Conservation (phyloP, 2,888 invertebrate genomes). For the Rhingia campestris region DNA sequence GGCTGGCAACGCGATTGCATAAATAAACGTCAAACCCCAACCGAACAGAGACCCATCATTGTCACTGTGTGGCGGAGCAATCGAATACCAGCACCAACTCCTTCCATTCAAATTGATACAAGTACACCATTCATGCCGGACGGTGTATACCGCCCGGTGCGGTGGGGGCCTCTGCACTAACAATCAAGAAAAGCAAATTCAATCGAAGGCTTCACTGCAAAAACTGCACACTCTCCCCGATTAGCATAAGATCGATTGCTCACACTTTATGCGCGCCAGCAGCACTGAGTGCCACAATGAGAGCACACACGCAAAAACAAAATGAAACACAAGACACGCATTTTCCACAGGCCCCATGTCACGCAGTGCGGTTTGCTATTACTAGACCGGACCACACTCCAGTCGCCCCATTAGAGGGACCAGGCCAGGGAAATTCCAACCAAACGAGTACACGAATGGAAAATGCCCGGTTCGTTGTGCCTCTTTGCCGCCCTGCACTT, state of each 20-base stretch:
- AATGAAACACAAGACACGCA: slow-evolving; percentile 55
- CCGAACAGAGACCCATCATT: slow-evolving; percentile 62
- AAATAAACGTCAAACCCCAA: slow-evolving; percentile 56
- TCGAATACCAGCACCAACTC: slow-evolving; percentile 25
- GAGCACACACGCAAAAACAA: slow-evolving; percentile 25
- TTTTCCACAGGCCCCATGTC: slow-evolving; percentile 36
- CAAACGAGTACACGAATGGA: slow-evolving; percentile 52
- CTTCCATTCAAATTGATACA: slow-evolving; percentile 27
- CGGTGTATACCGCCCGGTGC: slow-evolving; percentile 19
- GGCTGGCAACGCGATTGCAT: slow-evolving; percentile 56
- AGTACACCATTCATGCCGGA: slow-evolving; percentile 12
- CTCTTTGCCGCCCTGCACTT: background rate
- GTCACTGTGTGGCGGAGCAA: slow-evolving; percentile 35
- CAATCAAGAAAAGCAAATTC: slow-evolving; percentile 46
- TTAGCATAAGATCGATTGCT: slow-evolving; percentile 72
- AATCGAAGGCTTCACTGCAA: slow-evolving; percentile 5
- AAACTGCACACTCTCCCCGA: slow-evolving; percentile 44
- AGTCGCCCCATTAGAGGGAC: slow-evolving; percentile 39
- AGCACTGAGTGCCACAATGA: slow-evolving; percentile 46
- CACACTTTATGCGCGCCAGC: slow-evolving; percentile 49
- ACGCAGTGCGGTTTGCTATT: slow-evolving; percentile 9
- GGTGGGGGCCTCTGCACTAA: slow-evolving; percentile 6
- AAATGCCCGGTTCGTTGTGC: slow-evolving; percentile 15
- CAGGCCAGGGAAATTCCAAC: slow-evolving; percentile 54
- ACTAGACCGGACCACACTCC: slow-evolving; percentile 23